These are phyloP conservation scores for Sussaba pulchella DNA, from an alignment of 2,888 invertebrate species.

Conservation along the genomic window DNA sequence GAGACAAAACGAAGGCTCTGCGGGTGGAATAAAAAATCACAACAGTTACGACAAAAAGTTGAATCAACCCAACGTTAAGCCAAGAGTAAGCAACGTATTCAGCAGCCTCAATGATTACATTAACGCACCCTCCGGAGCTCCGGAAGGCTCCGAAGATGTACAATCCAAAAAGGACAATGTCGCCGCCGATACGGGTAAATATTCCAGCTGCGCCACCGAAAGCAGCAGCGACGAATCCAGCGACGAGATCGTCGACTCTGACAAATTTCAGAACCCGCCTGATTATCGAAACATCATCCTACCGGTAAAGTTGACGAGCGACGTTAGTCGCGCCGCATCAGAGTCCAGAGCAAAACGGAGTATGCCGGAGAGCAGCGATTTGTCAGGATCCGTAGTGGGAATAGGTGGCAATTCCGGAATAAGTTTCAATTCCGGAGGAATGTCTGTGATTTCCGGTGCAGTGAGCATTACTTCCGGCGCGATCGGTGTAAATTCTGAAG, in stretches of 20 bases:
- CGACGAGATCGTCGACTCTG: not conserved
- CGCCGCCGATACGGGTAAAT: constrained; percentile 32
- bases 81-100: constrained; percentile 88
- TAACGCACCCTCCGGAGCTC: constrained; percentile 82
- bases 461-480: constrained; percentile 19
- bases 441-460: constrained; percentile 33
- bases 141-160: constrained; percentile 58
- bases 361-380: constrained; percentile 7
- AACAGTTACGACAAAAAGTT: constrained; percentile 80
- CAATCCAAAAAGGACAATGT: constrained; percentile 46
- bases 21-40: constrained; percentile 70
- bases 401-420: constrained; percentile 19
- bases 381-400: not conserved
- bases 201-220: constrained; percentile 3
- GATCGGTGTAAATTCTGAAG: constrained; percentile 8
- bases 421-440: constrained; percentile 31
- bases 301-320: constrained; percentile 74
- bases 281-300: constrained; percentile 78
- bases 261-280: constrained; percentile 53
- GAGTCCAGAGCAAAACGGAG: constrained; percentile 11
- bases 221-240: constrained; percentile 19
- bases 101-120: constrained; percentile 88
- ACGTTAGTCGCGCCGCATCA: constrained; percentile 60
- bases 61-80: constrained; percentile 82
- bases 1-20: constrained; percentile 74